These are phyloP conservation scores for Xestia sexstrigata DNA, from an alignment of 2,888 invertebrate genomes.

Conservation along the genomic window DNA sequence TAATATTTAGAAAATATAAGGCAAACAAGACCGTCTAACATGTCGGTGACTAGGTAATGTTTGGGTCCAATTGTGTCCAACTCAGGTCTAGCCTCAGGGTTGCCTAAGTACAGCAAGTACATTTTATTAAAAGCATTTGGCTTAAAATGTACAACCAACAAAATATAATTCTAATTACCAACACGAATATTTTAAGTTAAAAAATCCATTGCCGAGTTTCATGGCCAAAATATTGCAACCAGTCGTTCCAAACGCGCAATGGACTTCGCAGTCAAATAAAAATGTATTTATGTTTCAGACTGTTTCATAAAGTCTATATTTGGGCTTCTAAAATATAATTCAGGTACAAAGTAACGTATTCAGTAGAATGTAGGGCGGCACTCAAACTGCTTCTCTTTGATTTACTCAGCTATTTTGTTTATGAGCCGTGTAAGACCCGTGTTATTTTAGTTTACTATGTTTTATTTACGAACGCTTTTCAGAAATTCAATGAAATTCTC, in stretches of 20 bases:
- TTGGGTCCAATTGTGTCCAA: neutral
- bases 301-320: slow-evolving; percentile 38
- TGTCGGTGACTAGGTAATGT: neutral
- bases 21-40: neutral
- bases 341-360: slow-evolving; percentile 39
- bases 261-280: neutral
- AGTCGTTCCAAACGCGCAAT: neutral
- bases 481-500: neutral
- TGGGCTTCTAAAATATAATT: slow-evolving; percentile 26
- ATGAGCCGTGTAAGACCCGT: slow-evolving; percentile 18
- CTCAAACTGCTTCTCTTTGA: slow-evolving; percentile 47
- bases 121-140: neutral
- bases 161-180: neutral
- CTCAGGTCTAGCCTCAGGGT: neutral
- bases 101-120: neutral
- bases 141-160: neutral
- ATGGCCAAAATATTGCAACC: neutral
- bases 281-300: slow-evolving; percentile 17
- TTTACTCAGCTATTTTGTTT: slow-evolving; percentile 47
- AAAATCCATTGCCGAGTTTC: neutral
- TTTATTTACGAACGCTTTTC: slow-evolving; percentile 20
- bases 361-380: slow-evolving; percentile 18
- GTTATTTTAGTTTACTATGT: slow-evolving; percentile 20
- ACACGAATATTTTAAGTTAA: neutral
- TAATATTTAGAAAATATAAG: neutral